Base-by-base conservation (phyloP, 2,888 invertebrate genomes). In the Elmis aenea region DNA sequence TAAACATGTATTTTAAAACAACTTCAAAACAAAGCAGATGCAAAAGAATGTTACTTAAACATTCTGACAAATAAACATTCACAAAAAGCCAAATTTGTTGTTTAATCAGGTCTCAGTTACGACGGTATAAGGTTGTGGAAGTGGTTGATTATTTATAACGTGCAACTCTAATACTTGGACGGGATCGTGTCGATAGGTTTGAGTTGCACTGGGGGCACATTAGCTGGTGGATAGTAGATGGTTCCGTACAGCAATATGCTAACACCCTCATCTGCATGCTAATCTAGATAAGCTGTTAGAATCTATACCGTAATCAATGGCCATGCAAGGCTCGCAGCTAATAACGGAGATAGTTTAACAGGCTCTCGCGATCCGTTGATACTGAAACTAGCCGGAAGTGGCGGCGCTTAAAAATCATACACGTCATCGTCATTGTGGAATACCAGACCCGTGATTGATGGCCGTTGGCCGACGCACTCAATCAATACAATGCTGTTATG, bases 221-320 rank as follows among this genome's bases (percentile, higher is more conserved):
- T 48, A 45, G 48, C 46, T 45, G 47, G 42, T 42, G 41, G 38
- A 35, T 39, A 33, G 37, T 41, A 47, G 48, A 49, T 47, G 46
- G 46, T 45, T 48, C 41, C 33, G 33, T 33, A 26, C 44, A 43
- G 42, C 51, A 51, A 52, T 52, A 50, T 51, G 51, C 49, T 49
- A 52, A 51, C 52, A 46, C 48, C 45, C 51, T 48, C 51, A 50
- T 52, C 47, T 50, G 47, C 50, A 51, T 52, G 45, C 45, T 52
- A 52, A 54, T 54, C 52, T 38, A 37, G 44, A 43, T 45, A 49
- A 45, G 42, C 42, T 33, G 34, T 26, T 33, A 34, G 35, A 34
- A 35, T 43, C 36, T 18, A 25, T 26, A 24, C 33, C 22, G 30
- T 28, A 22, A 39, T 39, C 41, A 29, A 35, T 23, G 26, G 38